A percentile compares a stretch with the other conserved stretches of the same genome.
Evolutionary conservation across 2,113 vertebrate species (phyloP).

Genomic region (Ammodramus savannarum): DNA sequence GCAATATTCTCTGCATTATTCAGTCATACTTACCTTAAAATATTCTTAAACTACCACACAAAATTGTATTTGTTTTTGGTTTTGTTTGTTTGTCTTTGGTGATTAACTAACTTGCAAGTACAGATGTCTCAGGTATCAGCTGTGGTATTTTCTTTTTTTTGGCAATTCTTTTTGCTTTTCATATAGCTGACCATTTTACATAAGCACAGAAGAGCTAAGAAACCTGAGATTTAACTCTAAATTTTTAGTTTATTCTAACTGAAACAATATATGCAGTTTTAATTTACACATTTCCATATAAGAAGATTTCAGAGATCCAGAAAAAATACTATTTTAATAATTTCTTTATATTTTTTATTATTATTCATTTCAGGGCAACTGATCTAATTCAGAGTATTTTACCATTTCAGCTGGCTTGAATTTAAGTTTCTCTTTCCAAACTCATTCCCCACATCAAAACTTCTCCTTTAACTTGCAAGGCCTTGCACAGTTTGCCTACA

Average conservation of each 20-base stretch:
- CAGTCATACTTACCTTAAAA: not conserved
- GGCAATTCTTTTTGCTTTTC: not conserved
- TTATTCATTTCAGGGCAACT: not conserved
- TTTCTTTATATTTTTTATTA: not conserved
- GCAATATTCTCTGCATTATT: not conserved
- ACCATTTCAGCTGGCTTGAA: not conserved
- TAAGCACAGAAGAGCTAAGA: not conserved
- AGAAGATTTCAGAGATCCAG: not conserved
- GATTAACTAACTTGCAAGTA: not conserved
- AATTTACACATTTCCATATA: not conserved
- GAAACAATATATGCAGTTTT: not conserved
- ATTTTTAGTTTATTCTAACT: not conserved
- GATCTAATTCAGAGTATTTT: not conserved
- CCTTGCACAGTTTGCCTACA: not conserved
- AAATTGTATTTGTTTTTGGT: not conserved
- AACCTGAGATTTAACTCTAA: not conserved
- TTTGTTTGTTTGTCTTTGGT: not conserved
- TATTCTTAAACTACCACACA: not conserved
- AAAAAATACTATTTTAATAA: not conserved
- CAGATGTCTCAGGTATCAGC: not conserved
- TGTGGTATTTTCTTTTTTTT: not conserved
- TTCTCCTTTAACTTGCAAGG: not conserved
- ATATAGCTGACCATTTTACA: not conserved
- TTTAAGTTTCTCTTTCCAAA: not conserved
- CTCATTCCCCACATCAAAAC: not conserved